Evolutionary conservation across 1,140 invertebrate species (phyloP).

Genomic region (Hylyphantes graminicola): DNA sequence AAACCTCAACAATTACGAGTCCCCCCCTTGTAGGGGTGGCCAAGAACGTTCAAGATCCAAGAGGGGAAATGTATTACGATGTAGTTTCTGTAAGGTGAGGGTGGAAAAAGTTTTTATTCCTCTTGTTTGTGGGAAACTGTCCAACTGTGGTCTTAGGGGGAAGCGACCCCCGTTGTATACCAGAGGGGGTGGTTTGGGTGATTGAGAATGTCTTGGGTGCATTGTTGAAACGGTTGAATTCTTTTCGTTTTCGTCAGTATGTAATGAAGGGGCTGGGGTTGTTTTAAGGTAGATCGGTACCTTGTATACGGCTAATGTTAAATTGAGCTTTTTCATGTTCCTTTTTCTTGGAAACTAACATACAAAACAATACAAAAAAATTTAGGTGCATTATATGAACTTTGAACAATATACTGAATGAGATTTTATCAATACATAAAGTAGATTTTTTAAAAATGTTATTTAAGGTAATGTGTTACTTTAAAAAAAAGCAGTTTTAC

Average conservation of each 20-base stretch:
- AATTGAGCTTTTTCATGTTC: too few species aligned
- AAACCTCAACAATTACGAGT: not conserved
- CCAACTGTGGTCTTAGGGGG: conserved; percentile 25
- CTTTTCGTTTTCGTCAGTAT: conserved; percentile 18
- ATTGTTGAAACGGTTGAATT: conserved; percentile 1
- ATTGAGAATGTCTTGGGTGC: conserved; percentile 38
- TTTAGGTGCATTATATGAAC: too few species aligned
- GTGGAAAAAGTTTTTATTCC: conserved; percentile 28
- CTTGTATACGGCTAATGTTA: too few species aligned
- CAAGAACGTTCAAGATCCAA: too few species aligned
- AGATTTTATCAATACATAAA: too few species aligned
- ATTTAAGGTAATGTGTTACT: too few species aligned
- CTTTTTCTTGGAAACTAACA: too few species aligned
- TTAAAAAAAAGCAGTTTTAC: too few species aligned
- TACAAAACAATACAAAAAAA: too few species aligned
- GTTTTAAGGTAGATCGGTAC: conserved; percentile 1
- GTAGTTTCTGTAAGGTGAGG: conserved; percentile 19
- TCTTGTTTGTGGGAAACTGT: conserved; percentile 33
- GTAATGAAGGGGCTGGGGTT: conserved; percentile 46
- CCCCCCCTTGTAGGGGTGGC: too few species aligned
- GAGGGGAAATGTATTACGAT: conserved; percentile 34
- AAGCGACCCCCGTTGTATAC: conserved; percentile 28
- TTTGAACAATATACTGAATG: too few species aligned
- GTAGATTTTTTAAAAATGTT: too few species aligned
- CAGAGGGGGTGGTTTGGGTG: conserved; percentile 24